Percentiles rank a stretch among this genome's conserved stretches.
These are phyloP conservation scores for Acipenser transmontanus DNA, from an alignment of 2,797 vertebrate genomes.

Conservation along the genomic window DNA sequence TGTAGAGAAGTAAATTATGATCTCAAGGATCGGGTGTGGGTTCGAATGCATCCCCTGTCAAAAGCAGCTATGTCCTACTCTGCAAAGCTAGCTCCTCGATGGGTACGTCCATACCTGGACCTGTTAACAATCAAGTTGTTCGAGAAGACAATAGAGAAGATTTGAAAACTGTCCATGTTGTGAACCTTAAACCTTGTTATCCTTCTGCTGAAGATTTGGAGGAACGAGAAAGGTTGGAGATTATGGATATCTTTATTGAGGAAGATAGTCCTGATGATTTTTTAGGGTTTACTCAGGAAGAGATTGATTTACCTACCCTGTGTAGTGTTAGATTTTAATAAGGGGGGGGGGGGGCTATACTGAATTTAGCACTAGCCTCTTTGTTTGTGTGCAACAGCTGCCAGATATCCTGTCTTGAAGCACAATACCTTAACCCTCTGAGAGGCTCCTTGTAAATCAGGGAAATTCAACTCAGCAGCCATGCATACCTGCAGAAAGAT, in stretches of 20 bases:
- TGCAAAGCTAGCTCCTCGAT: too few species aligned
- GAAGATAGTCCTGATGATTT: too few species aligned
- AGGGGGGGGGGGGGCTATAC: too few species aligned
- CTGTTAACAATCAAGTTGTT: too few species aligned
- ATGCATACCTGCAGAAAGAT: slow-evolving; percentile 3
- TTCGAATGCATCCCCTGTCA: background rate
- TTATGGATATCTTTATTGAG: too few species aligned
- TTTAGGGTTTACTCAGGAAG: too few species aligned
- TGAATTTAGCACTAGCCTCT: too few species aligned
- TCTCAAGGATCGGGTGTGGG: too few species aligned
- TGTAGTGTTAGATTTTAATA: too few species aligned
- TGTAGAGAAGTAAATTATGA: too few species aligned
- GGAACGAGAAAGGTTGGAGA: background rate
- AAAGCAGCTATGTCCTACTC: background rate
- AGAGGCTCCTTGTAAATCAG: background rate
- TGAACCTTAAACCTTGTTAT: background rate
- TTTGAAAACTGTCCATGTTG: background rate
- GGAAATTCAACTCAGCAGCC: background rate
- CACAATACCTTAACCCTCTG: slow-evolving; percentile 55
- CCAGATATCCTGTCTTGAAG: slow-evolving; percentile 69
- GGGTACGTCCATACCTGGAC: too few species aligned
- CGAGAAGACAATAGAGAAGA: background rate
- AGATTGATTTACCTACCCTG: too few species aligned
- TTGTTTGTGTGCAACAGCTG: slow-evolving; percentile 69
- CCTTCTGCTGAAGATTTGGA: background rate